Evolutionary conservation across 2,888 invertebrate genomes (phyloP), one percentile per base, ranked within the genome.

Genomic region (Ichneumoninae sp.): DNA sequence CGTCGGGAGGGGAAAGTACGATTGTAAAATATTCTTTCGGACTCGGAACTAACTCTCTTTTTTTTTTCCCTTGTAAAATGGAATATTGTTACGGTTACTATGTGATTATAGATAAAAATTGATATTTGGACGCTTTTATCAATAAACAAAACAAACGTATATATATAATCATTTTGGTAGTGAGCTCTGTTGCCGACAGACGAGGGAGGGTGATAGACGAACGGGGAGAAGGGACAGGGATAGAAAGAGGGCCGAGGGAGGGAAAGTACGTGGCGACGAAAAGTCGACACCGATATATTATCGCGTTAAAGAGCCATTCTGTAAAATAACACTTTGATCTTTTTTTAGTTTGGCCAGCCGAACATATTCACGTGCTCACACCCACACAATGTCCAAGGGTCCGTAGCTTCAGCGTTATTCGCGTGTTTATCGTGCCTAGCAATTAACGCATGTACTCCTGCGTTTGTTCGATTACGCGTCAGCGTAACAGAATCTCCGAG

Each of bases 51-150:
- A 57, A 74, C 54, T 54, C 26, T 70, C 70, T 54, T 83, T 85
- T 47, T 73, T 69, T 69, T 26, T 57, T 57, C 4, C 82, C 57
- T 70, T 81, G 57, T 82, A 86, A 78, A 83, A 79, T 83, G 69
- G 86, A 87, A 89, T 87, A 88, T 90, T 90, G 88, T 90, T 91
- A 87, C 87, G 83, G 88, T 91, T 89, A 86, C 89, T 87, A 88
- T 83, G 85, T 88, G 85, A 89, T 90, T 87, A 86, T 90, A 89
- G 85, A 57, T 85, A 83, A 87, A 57, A 57, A 89, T 89, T 90
- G 86, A 88, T 88, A 88, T 89, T 89, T 88, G 75, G 85, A 90
- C 83, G 77, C 88, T 86, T 90, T 89, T 89, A 87, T 86, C 69
- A 87, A 88, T 90, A 87, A 89, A 88, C 87, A 5, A 75, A 73